phyloP scores from a whole-genome alignment of 2,113 vertebrate species.

The Proteles cristata region DNA sequence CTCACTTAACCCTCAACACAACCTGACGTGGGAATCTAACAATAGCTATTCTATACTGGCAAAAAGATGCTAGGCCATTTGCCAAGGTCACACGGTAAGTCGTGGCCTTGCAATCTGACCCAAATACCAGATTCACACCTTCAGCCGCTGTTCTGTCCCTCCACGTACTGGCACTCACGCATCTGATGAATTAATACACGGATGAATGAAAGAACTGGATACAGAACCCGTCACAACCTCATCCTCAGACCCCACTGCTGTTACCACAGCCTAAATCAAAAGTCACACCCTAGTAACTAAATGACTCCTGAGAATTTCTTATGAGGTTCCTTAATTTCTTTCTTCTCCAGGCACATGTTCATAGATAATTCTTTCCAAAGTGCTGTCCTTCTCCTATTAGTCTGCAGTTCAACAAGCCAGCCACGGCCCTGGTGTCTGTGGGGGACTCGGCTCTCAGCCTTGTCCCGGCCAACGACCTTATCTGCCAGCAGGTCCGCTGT shows the following conservation, averaged over 20 bases:
- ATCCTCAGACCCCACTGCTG: not conserved
- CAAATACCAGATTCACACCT: not conserved
- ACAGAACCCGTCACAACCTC: not conserved
- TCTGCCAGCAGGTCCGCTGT: not conserved
- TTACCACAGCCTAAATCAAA: not conserved
- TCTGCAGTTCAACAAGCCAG: not conserved
- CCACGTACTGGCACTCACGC: not conserved
- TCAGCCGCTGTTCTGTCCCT: not conserved
- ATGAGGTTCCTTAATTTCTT: not conserved
- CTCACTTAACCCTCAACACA: not conserved
- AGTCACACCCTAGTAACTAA: not conserved
- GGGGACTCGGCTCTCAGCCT: conserved; percentile 1
- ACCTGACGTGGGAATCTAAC: not conserved
- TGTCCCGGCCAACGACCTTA: not conserved
- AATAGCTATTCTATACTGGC: not conserved
- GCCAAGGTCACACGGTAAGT: not conserved
- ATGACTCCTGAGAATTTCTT: not conserved
- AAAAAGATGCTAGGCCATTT: not conserved
- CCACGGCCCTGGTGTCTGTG: not conserved
- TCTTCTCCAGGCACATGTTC: not conserved
- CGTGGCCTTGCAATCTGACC: not conserved
- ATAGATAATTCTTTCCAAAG: conserved; percentile 1
- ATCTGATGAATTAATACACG: not conserved
- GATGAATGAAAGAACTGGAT: not conserved
- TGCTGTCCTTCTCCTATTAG: not conserved